Evolutionary conservation across 1,140 invertebrate genomes (phyloP).

Genomic region (Eulimnadia texana): DNA sequence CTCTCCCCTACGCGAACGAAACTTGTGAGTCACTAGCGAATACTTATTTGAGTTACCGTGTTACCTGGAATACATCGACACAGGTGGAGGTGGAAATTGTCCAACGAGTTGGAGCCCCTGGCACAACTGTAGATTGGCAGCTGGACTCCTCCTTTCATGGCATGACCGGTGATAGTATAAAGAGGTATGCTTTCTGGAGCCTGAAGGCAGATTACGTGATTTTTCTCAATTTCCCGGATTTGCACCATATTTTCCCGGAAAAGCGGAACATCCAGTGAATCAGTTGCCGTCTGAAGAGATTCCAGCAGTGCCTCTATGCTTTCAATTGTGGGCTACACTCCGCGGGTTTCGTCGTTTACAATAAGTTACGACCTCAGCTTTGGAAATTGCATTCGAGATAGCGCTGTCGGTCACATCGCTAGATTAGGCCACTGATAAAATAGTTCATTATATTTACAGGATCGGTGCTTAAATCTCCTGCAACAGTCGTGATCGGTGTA

Average conservation of each 20-base stretch:
- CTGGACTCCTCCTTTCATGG: neutral
- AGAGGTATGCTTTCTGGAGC: neutral
- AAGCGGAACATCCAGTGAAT: neutral
- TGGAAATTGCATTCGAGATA: neutral
- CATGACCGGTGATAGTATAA: neutral
- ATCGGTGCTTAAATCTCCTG: neutral
- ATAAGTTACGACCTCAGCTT: conserved; percentile 1
- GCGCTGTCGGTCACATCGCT: neutral
- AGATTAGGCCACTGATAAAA: neutral
- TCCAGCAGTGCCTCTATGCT: neutral
- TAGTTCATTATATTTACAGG: neutral
- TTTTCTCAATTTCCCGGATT: neutral
- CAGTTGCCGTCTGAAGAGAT: neutral
- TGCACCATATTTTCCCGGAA: neutral
- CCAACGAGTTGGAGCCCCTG: neutral
- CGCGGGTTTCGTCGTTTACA: conserved; percentile 1
- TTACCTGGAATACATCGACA: conserved; percentile 1
- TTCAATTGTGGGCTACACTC: neutral
- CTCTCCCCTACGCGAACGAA: neutral
- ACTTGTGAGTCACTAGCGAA: too few species aligned
- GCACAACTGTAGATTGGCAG: neutral
- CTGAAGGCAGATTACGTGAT: neutral
- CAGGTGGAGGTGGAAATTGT: neutral
- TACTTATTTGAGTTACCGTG: too few species aligned
- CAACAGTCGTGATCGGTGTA: neutral